These are phyloP conservation scores for Prionace glauca DNA, from an alignment of 2,797 vertebrate species.

Conservation along the genomic window DNA sequence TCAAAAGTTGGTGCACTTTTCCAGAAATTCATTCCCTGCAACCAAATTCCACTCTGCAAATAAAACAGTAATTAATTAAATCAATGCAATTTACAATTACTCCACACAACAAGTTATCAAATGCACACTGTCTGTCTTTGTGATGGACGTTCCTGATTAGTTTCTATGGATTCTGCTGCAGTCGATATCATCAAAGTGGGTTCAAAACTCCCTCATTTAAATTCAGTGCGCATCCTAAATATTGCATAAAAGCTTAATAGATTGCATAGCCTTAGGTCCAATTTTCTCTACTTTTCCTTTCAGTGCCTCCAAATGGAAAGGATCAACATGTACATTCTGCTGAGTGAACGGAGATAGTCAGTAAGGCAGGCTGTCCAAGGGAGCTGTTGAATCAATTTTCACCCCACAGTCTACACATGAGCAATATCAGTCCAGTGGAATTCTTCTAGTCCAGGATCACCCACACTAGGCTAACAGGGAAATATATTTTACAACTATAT, in stretches of 20 bases:
- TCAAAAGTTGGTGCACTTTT: not conserved
- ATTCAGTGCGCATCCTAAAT: not conserved
- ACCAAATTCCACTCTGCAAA: not conserved
- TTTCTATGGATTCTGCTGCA: not conserved
- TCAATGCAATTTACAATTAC: not conserved
- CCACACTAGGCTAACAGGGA: not conserved
- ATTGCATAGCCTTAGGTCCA: not conserved
- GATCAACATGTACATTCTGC: not conserved
- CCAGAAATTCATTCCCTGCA: not conserved
- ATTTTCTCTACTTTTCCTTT: not conserved
- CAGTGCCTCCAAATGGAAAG: not conserved
- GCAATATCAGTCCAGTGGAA: not conserved
- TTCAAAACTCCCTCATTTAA: not conserved
- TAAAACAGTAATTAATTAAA: conserved; percentile 22
- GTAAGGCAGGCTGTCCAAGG: not conserved
- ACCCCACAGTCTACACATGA: not conserved
- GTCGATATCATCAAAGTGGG: not conserved
- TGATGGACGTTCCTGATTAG: not conserved
- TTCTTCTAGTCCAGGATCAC: not conserved
- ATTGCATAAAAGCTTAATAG: not conserved
- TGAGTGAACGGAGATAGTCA: not conserved
- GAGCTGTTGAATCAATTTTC: not conserved
- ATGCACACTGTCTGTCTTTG: not conserved
- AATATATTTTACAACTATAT: not conserved
- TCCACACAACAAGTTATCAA: not conserved